These are phyloP conservation scores for Macrosiphum euphorbiae DNA, from an alignment of 2,888 invertebrate species.

Conservation along the genomic window DNA sequence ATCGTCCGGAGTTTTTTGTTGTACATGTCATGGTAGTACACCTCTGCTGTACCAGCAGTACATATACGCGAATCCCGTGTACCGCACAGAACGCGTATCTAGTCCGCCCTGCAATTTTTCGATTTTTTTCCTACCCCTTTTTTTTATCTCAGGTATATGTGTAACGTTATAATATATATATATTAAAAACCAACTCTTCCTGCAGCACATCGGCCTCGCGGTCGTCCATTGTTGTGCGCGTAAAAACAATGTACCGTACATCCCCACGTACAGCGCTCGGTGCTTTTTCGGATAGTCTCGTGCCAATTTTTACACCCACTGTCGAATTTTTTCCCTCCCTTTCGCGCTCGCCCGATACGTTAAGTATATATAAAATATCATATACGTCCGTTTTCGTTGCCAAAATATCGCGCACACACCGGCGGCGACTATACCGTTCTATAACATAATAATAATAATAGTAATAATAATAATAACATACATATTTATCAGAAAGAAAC, in stretches of 20 bases:
- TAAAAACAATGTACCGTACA: slow-evolving; percentile 12
- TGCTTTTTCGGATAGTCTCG: slow-evolving; percentile 22
- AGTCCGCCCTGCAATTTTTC: not conserved
- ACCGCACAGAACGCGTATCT: not conserved
- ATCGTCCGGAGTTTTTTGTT: not conserved
- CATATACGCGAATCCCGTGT: not conserved
- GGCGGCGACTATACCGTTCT: not conserved
- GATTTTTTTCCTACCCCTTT: not conserved
- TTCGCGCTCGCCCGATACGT: not conserved
- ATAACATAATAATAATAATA: too few relatives aligned
- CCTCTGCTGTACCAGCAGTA: not conserved
- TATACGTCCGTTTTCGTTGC: slow-evolving; percentile 1
- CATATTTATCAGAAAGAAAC: not conserved
- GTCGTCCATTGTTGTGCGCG: not conserved
- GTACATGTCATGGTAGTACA: not conserved
- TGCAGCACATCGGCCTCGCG: not conserved
- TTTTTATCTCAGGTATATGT: not conserved
- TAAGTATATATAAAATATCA: not conserved
- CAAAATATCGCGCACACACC: slow-evolving; percentile 12
- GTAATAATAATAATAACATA: not conserved
- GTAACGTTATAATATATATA: not conserved
- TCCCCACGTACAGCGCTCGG: not conserved
- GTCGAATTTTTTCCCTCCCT: slow-evolving; percentile 40
- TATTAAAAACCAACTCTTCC: not conserved
- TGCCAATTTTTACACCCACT: slow-evolving; percentile 60